Evolutionary conservation across 2,113 vertebrate species (phyloP).

Genomic region (Seriola rivoliana): DNA sequence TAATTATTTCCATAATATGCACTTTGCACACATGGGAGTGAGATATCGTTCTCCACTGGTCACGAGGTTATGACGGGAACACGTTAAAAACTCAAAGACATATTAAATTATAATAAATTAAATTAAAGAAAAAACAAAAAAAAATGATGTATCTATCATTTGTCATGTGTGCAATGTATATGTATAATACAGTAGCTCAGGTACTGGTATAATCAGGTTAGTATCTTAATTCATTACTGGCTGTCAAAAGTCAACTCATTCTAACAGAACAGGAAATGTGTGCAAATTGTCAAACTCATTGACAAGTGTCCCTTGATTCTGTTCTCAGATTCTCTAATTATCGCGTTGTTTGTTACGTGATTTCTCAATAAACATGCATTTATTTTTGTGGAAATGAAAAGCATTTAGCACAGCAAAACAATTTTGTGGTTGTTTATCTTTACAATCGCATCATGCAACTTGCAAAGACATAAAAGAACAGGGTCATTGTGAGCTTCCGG

Average conservation of each 20-base stretch:
- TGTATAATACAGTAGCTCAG: too few relatives aligned
- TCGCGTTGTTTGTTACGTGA: not conserved
- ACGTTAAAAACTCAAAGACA: too few relatives aligned
- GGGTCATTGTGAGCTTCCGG: constrained; percentile 12
- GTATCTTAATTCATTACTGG: too few relatives aligned
- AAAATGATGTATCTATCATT: too few relatives aligned
- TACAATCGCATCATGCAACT: not conserved
- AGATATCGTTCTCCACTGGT: too few relatives aligned
- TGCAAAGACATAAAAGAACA: not conserved
- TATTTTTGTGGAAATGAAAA: not conserved
- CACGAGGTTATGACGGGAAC: too few relatives aligned
- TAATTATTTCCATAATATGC: too few relatives aligned
- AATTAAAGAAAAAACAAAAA: too few relatives aligned
- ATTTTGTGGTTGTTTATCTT: constrained; percentile 19
- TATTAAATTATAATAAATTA: too few relatives aligned
- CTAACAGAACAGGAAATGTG: not conserved
- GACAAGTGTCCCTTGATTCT: not conserved
- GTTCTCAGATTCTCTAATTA: not conserved
- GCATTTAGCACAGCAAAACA: not conserved
- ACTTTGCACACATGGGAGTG: too few relatives aligned
- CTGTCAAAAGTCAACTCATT: not conserved
- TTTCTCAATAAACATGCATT: not conserved
- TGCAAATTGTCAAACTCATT: not conserved
- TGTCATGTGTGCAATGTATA: too few relatives aligned
- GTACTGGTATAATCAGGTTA: too few relatives aligned